Evolutionary conservation across 1,140 invertebrate genomes (phyloP).

Genomic region (Pseudoatta argentina): DNA sequence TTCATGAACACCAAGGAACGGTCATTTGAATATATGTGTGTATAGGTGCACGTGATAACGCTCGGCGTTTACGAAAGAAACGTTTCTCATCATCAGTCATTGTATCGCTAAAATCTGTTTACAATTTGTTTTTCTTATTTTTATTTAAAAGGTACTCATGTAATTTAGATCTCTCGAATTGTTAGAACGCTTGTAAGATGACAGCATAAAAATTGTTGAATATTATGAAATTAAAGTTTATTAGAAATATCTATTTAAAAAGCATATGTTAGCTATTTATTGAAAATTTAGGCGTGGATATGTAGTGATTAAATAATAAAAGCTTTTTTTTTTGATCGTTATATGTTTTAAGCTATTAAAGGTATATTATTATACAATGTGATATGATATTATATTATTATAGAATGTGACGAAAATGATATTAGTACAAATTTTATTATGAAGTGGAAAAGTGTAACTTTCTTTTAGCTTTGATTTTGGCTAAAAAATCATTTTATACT

Average conservation of each 20-base stretch:
- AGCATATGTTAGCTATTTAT: not conserved
- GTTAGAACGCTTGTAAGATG: not conserved
- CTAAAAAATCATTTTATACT: not conserved
- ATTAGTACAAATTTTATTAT: not conserved
- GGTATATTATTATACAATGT: not conserved
- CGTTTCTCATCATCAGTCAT: constrained; percentile 48
- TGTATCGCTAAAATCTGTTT: constrained; percentile 20
- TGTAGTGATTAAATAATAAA: not conserved
- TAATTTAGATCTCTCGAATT: constrained; percentile 20
- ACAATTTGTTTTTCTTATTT: constrained; percentile 1
- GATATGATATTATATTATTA: too few species aligned
- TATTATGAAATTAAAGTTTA: constrained; percentile 3
- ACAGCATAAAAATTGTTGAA: not conserved
- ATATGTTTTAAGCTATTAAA: constrained; percentile 16
- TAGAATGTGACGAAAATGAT: not conserved
- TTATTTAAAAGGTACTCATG: not conserved
- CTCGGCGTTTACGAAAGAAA: constrained; percentile 51
- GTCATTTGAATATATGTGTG: constrained; percentile 63
- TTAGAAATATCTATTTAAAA: not conserved
- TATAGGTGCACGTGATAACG: constrained; percentile 33
- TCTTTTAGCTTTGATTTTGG: not conserved
- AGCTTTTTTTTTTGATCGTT: not conserved
- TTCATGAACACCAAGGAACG: constrained; percentile 62
- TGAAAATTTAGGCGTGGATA: not conserved
- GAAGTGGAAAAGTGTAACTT: not conserved